These are phyloP conservation scores for Thryonomys swinderianus DNA, from an alignment of 2,113 vertebrate genomes.

Conservation along the genomic window DNA sequence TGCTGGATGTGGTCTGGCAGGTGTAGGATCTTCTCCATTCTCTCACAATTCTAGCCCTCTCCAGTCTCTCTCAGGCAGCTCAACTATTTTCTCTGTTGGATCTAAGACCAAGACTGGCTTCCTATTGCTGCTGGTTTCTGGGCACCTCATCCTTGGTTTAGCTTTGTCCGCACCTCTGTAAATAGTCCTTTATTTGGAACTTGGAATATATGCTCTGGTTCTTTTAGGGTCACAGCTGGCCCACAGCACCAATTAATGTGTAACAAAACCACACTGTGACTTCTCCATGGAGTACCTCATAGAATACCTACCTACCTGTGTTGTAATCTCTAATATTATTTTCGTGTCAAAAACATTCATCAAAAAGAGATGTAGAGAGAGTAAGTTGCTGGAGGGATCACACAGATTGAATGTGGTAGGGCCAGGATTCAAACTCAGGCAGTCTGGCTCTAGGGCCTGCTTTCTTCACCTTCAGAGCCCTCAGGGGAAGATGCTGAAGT, in stretches of 20 bases:
- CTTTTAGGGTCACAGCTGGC: constrained; percentile 60
- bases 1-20: background rate
- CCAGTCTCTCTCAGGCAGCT: background rate
- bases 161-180: constrained; percentile 68
- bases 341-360: background rate
- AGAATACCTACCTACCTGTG: background rate
- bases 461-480: background rate
- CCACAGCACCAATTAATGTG: constrained; percentile 60
- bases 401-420: background rate
- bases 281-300: constrained; percentile 46
- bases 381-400: background rate
- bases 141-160: constrained; percentile 33
- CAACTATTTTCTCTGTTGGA: background rate
- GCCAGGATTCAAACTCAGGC: background rate
- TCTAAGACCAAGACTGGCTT: constrained; percentile 17
- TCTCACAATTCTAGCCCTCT: background rate
- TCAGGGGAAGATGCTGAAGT: background rate
- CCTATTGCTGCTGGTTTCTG: constrained; percentile 23
- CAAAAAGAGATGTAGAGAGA: background rate
- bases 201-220: constrained; percentile 71
- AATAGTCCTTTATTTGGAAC: constrained; percentile 69
- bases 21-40: background rate
- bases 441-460: background rate
- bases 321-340: constrained; percentile 62
- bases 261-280: constrained; percentile 49